Evolutionary conservation across 2,888 invertebrate genomes (phyloP).

Genomic region (Scotopteryx bipunctaria): DNA sequence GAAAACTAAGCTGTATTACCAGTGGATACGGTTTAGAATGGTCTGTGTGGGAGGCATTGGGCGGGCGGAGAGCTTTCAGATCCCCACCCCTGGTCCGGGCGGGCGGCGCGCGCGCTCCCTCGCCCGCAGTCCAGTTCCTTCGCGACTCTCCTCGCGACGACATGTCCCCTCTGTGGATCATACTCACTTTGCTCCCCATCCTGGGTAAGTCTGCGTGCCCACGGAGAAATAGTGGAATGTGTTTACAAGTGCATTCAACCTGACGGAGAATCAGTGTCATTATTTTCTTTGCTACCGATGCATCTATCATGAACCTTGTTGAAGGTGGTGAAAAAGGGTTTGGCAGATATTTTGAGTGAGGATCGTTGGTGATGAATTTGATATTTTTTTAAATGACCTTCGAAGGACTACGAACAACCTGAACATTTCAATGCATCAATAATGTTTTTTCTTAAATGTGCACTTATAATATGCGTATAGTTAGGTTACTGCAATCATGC

Average conservation of each 20-base stretch:
- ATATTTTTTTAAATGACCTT: slow-evolving; percentile 10
- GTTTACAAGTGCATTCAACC: slow-evolving; percentile 14
- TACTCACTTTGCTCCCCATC: slow-evolving; percentile 76
- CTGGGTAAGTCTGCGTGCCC: slow-evolving; percentile 69
- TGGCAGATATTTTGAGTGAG: neutral
- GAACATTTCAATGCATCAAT: neutral
- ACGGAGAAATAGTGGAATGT: slow-evolving; percentile 31
- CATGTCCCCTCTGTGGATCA: slow-evolving; percentile 79
- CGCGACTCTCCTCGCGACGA: slow-evolving; percentile 75
- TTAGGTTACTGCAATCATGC: too few species aligned
- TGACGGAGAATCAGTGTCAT: slow-evolving; percentile 1
- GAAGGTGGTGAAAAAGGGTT: too few species aligned
- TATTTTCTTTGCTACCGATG: too few species aligned
- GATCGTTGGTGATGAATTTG: slow-evolving; percentile 2
- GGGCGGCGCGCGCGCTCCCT: slow-evolving; percentile 56
- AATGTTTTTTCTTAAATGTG: neutral
- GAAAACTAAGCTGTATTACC: neutral
- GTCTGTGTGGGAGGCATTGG: slow-evolving; percentile 36
- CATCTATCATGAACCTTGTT: too few species aligned
- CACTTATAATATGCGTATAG: neutral
- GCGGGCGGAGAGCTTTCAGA: slow-evolving; percentile 75
- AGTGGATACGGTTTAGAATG: slow-evolving; percentile 1
- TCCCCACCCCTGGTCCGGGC: slow-evolving; percentile 50
- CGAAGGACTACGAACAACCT: slow-evolving; percentile 3
- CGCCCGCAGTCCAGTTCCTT: slow-evolving; percentile 58